Conservation (phyloP, 2,113 vertebrate species). For the Prunella fulvescens region DNA sequence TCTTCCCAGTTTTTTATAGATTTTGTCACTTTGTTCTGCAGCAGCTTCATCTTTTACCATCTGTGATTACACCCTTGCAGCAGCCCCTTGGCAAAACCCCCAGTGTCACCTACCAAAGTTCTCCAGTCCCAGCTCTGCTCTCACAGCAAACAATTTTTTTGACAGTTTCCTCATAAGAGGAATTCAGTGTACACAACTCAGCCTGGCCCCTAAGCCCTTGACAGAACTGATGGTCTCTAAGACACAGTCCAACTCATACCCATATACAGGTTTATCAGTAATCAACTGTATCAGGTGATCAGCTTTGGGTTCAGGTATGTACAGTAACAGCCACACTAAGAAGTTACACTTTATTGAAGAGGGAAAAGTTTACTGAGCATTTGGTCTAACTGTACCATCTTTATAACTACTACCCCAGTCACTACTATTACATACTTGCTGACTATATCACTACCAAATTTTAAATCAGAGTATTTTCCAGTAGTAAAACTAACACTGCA, state of each 20-base stretch:
- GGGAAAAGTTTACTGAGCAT: neutral
- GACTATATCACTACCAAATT: neutral
- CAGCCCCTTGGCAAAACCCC: neutral
- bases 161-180: neutral
- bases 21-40: neutral
- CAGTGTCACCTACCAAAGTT: neutral
- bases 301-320: neutral
- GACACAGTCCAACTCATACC: neutral
- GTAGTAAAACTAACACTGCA: neutral
- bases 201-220: neutral
- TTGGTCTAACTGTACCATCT: neutral
- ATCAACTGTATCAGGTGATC: neutral
- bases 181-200: neutral
- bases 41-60: neutral
- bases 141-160: neutral
- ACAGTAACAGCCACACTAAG: neutral
- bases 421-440: neutral
- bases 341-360: neutral
- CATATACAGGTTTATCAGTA: neutral
- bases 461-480: neutral
- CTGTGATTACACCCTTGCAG: neutral
- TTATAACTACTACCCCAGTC: neutral
- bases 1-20: neutral
- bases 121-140: rapidly evolving
- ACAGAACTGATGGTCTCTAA: neutral